These are phyloP conservation scores for Drosophila azteca DNA, from an alignment of 1,140 invertebrate species.

Conservation along the genomic window DNA sequence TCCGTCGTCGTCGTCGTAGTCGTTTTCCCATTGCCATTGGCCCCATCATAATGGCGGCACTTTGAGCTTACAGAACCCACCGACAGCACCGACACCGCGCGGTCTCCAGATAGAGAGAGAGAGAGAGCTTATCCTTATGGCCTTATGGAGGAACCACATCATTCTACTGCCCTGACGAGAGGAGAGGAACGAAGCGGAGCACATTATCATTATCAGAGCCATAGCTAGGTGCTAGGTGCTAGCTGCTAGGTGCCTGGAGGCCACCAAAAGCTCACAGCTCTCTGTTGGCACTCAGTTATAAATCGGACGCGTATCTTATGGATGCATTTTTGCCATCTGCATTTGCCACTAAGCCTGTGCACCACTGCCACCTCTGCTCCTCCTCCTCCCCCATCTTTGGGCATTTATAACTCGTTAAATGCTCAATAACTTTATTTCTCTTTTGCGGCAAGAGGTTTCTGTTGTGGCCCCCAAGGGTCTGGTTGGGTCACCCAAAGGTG, in stretches of 20 bases:
- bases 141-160: slow-evolving; percentile 1
- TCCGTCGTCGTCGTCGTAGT: slow-evolving; percentile 12
- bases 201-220: slow-evolving; percentile 76
- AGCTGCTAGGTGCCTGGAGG: slow-evolving; percentile 16
- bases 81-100: slow-evolving; percentile 23
- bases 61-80: slow-evolving; percentile 70
- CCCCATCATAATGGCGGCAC: slow-evolving; percentile 74
- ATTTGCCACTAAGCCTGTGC: slow-evolving; percentile 33
- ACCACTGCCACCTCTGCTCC: not conserved
- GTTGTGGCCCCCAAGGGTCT: slow-evolving; percentile 8
- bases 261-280: slow-evolving; percentile 39
- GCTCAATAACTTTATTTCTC: slow-evolving; percentile 74
- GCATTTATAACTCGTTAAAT: slow-evolving; percentile 75
- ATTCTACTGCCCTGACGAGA: slow-evolving; percentile 43
- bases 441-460: not conserved
- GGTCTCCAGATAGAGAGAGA: not conserved
- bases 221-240: too few relatives aligned
- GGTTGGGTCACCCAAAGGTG: slow-evolving; percentile 34
- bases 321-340: slow-evolving; percentile 58
- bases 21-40: slow-evolving; percentile 40
- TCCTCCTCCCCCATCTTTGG: slow-evolving; percentile 23
- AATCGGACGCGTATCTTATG: slow-evolving; percentile 63
- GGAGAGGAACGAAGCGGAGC: slow-evolving; percentile 45
- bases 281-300: slow-evolving; percentile 68
- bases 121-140: slow-evolving; percentile 46